A percentile compares a stretch with the other conserved stretches of the same genome.
Conservation (phyloP, 1,140 invertebrate species). For the Trachymyrmex septentrionalis region DNA sequence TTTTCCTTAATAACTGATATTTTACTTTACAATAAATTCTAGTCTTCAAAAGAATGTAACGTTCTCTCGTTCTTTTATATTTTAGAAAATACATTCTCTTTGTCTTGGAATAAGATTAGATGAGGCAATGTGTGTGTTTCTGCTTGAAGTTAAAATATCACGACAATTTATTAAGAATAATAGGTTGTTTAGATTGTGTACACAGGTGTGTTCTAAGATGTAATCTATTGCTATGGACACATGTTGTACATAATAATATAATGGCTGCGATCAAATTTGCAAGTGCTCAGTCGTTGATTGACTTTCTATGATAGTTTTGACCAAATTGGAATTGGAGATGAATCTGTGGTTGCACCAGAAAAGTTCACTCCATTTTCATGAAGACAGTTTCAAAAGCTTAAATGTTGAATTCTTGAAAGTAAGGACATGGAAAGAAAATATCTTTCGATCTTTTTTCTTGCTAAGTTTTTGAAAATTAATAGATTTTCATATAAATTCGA, state of each 20-base stretch:
- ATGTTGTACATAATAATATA: conserved; percentile 22
- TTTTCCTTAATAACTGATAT: too few relatives aligned
- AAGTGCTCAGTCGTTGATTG: conserved; percentile 27
- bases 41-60: background rate
- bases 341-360: conserved; percentile 21
- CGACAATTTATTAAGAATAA: background rate
- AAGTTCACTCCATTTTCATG: conserved; percentile 32
- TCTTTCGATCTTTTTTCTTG: background rate
- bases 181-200: background rate
- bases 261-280: conserved; percentile 37
- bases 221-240: background rate
- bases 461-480: background rate
- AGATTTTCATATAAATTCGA: background rate
- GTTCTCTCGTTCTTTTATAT: background rate
- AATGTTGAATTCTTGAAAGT: background rate
- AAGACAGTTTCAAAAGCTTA: too few relatives aligned
- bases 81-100: background rate
- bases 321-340: conserved; percentile 5
- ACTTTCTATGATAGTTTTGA: conserved; percentile 41
- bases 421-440: conserved; percentile 8
- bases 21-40: background rate
- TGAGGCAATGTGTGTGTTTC: too few relatives aligned
- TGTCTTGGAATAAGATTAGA: background rate
- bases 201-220: background rate
- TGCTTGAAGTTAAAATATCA: background rate